These are phyloP conservation scores for Cotesia typhae DNA, from an alignment of 1,140 invertebrate genomes.

Conservation along the genomic window DNA sequence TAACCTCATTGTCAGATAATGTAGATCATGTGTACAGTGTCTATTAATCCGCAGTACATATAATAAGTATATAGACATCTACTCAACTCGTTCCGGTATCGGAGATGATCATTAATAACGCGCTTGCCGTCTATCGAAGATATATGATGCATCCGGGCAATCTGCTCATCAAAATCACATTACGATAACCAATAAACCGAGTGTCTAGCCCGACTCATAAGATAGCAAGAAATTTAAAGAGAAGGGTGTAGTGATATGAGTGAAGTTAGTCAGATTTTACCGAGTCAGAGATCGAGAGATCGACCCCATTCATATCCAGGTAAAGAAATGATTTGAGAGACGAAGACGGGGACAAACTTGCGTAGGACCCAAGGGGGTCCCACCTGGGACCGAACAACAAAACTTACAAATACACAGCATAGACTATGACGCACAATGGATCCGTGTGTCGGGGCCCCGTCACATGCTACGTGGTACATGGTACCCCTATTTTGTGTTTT, in stretches of 20 bases:
- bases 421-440: conserved; percentile 38
- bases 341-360: background rate
- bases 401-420: conserved; percentile 22
- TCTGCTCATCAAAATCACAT: conserved; percentile 58
- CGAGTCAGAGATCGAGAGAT: conserved; percentile 16
- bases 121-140: background rate
- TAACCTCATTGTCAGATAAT: too few relatives aligned
- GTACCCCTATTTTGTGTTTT: conserved; percentile 43
- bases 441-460: conserved; percentile 37
- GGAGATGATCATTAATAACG: conserved; percentile 44
- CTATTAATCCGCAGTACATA: conserved; percentile 10
- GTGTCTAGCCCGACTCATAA: background rate
- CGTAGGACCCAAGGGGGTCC: conserved; percentile 49
- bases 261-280: too few relatives aligned
- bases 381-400: conserved; percentile 52
- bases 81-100: too few relatives aligned
- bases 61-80: too few relatives aligned
- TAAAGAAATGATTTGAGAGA: conserved; percentile 5
- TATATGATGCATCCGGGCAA: conserved; percentile 31
- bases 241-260: background rate
- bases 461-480: conserved; percentile 44
- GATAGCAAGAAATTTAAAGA: too few relatives aligned
- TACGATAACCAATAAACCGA: conserved; percentile 56
- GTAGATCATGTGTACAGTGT: background rate
- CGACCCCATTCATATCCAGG: conserved; percentile 25